Conservation (phyloP, 1,140 invertebrate species). For the Octopus bimaculoides region DNA sequence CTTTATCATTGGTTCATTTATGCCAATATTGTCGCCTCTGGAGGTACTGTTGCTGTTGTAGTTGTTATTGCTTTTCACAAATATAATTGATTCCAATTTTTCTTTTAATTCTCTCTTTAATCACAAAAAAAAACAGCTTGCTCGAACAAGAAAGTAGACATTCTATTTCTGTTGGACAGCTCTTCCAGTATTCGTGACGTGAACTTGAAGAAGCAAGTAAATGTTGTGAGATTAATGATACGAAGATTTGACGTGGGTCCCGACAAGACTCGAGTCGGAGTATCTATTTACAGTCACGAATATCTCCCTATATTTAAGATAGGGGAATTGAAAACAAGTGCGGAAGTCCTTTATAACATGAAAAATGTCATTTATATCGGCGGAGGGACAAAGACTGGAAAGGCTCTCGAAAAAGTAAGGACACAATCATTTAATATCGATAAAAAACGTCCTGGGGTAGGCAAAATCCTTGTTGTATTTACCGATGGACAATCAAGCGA, state of each 20-base stretch:
- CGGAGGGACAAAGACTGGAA: slow-evolving; percentile 12
- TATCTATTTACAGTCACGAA: slow-evolving; percentile 20
- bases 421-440: background rate
- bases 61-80: too few relatives aligned
- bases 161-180: slow-evolving; percentile 37
- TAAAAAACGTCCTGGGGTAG: background rate
- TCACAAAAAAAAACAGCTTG: slow-evolving; percentile 15
- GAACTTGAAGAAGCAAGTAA: slow-evolving; percentile 30
- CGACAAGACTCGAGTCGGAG: slow-evolving; percentile 25
- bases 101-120: too few relatives aligned
- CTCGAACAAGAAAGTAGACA: slow-evolving; percentile 27
- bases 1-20: too few relatives aligned
- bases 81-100: too few relatives aligned
- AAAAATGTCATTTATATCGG: background rate
- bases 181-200: slow-evolving; percentile 35
- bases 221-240: slow-evolving; percentile 29
- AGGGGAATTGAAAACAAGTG: background rate
- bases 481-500: slow-evolving; percentile 17
- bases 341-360: background rate
- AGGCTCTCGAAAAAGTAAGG: background rate
- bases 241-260: slow-evolving; percentile 27
- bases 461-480: slow-evolving; percentile 8
- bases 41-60: too few relatives aligned
- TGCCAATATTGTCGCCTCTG: too few relatives aligned
- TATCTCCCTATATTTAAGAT: slow-evolving; percentile 16